A percentile compares a stretch with the other conserved stretches of the same genome.
Conservation (phyloP, 2,797 vertebrate genomes). For the Pangasius djambal region DNA sequence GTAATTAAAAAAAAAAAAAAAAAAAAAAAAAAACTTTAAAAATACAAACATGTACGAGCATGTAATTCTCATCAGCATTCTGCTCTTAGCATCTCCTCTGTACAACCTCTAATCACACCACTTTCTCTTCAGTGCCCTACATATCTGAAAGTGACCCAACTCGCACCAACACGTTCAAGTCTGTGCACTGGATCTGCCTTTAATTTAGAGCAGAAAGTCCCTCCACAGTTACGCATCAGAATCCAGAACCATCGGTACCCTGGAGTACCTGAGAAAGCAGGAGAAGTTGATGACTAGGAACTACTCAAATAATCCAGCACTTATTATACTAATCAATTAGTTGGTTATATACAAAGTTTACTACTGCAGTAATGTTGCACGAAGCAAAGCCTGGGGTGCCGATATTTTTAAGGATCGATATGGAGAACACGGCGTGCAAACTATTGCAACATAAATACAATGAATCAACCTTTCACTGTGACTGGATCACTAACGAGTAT, state of each 20-base stretch:
- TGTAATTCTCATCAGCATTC: not conserved
- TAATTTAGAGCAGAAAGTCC: conserved; percentile 11
- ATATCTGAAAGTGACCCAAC: conserved; percentile 14
- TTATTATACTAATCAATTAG: not conserved
- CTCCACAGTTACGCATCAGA: not conserved
- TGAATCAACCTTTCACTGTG: not conserved
- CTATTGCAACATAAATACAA: not conserved
- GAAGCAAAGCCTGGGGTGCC: not conserved
- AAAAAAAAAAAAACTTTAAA: not conserved
- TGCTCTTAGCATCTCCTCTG: not conserved
- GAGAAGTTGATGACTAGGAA: not conserved
- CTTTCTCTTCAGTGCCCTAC: conserved; percentile 21
- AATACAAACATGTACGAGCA: not conserved
- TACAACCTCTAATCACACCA: conserved; percentile 27
- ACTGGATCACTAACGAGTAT: not conserved
- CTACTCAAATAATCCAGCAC: not conserved
- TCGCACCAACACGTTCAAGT: conserved; percentile 7
- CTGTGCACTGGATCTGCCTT: not conserved
- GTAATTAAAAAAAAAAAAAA: not conserved
- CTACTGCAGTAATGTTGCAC: not conserved
- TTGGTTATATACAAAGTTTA: too few species aligned
- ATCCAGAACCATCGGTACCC: not conserved
- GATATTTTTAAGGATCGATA: not conserved
- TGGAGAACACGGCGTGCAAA: too few species aligned
- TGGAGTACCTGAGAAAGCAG: not conserved